Percentiles rank a stretch among this genome's conserved stretches.
Conservation (phyloP, 2,113 vertebrate genomes). For the Gopherus evgoodei region DNA sequence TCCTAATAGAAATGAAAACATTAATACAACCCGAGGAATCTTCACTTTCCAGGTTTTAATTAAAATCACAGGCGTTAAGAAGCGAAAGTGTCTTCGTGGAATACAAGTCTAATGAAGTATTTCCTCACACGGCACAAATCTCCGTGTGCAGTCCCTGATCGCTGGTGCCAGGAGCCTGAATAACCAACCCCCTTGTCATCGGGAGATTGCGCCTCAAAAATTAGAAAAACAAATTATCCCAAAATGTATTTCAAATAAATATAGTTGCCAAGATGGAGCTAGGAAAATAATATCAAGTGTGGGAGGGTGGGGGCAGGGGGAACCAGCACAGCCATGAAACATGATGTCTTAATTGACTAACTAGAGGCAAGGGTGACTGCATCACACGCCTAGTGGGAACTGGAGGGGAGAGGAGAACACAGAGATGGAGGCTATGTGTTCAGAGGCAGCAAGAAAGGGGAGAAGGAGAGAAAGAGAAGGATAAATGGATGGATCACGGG, state of each 20-base stretch:
- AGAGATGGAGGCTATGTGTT: fast-evolving
- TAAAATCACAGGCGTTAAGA: constrained; percentile 86
- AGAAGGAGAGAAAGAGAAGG: not conserved
- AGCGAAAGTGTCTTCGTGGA: constrained; percentile 79
- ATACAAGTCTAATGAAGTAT: constrained; percentile 85
- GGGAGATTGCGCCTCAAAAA: constrained; percentile 63
- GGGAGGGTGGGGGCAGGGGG: constrained; percentile 22
- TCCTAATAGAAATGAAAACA: constrained; percentile 86
- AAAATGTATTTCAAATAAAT: constrained; percentile 72
- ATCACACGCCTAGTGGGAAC: fast-evolving
- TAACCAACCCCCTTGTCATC: constrained; percentile 45
- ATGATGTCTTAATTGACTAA: constrained; percentile 68
- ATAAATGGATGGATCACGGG: not conserved
- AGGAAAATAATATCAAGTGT: constrained; percentile 56
- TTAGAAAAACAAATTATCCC: constrained; percentile 78
- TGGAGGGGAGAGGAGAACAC: not conserved
- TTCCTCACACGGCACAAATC: constrained; percentile 74
- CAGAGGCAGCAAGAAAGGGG: not conserved
- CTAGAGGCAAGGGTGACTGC: constrained; percentile 33
- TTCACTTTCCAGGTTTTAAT: constrained; percentile 87
- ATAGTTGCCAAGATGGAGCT: constrained; percentile 57
- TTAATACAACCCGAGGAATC: constrained; percentile 84
- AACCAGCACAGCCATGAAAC: constrained; percentile 19
- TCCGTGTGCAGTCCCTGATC: constrained; percentile 72
- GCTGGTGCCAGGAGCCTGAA: constrained; percentile 55